Conservation (phyloP, 1,140 invertebrate species). For the Lepidurus couesii region DNA sequence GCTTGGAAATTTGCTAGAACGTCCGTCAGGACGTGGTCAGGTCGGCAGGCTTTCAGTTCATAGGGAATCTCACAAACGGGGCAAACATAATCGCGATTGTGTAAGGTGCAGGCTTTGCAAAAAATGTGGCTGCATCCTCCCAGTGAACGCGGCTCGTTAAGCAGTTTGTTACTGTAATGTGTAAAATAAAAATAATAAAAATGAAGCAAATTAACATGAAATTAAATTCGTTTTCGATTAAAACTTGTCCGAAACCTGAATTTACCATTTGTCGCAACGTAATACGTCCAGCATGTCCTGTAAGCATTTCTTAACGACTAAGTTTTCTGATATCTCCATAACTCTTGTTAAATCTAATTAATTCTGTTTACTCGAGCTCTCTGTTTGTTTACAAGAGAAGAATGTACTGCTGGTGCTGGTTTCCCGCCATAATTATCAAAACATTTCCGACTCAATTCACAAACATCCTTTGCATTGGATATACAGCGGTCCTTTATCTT, state of each 20-base stretch:
- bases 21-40: background rate
- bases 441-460: no score
- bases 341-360: background rate
- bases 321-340: background rate
- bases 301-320: background rate
- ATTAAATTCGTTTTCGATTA: background rate
- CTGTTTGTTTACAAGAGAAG: background rate
- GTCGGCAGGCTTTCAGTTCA: conserved; percentile 9
- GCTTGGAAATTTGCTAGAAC: conserved; percentile 13
- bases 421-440: background rate
- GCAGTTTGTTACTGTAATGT: conserved; percentile 23
- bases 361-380: background rate
- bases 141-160: background rate
- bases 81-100: background rate
- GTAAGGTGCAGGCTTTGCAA: background rate
- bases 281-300: background rate
- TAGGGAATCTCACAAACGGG: conserved; percentile 1
- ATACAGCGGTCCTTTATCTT: background rate
- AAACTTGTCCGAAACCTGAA: background rate
- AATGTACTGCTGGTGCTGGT: background rate
- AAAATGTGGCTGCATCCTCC: conserved; percentile 29
- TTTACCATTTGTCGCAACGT: conserved; percentile 23
- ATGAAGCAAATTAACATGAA: background rate
- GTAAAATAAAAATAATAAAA: background rate
- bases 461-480: no score